phyloP scores from a whole-genome alignment of 2,888 invertebrate genomes.

The Archips crataeganus region DNA sequence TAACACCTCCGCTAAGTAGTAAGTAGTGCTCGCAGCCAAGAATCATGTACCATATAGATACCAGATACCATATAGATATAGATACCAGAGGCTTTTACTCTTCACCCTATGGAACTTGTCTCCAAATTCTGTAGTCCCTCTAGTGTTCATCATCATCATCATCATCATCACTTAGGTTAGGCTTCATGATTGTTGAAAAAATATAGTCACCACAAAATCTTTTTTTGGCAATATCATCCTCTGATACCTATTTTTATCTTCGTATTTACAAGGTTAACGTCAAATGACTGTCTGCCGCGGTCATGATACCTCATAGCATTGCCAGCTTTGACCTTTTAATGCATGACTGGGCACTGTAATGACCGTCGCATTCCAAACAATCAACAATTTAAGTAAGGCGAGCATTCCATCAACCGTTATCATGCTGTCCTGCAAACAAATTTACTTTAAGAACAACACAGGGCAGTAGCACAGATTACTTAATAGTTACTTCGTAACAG shows the following conservation, averaged over 20 bases:
- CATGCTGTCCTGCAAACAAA: slow-evolving; percentile 32
- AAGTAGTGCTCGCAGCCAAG: too few relatives aligned
- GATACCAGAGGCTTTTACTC: too few relatives aligned
- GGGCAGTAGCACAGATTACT: too few relatives aligned
- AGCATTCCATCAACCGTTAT: slow-evolving; percentile 35
- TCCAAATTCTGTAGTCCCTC: too few relatives aligned
- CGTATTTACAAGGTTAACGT: slow-evolving; percentile 17
- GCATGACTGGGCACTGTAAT: slow-evolving; percentile 36
- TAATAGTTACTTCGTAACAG: too few relatives aligned
- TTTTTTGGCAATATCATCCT: neutral
- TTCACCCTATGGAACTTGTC: too few relatives aligned
- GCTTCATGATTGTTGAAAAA: too few relatives aligned
- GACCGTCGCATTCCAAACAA: slow-evolving; percentile 37
- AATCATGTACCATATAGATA: too few relatives aligned
- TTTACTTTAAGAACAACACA: slow-evolving; percentile 26
- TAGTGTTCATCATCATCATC: neutral
- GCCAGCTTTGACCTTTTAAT: slow-evolving; percentile 36
- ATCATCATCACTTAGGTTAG: neutral
- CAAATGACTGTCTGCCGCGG: slow-evolving; percentile 12
- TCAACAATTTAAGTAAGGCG: slow-evolving; percentile 32
- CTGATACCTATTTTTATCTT: neutral
- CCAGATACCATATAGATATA: too few relatives aligned
- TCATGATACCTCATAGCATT: slow-evolving; percentile 22
- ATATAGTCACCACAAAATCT: neutral
- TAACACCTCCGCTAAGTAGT: neutral